Conservation (phyloP, 64 coral and sea anemone genomes). For the Porites lutea region DNA sequence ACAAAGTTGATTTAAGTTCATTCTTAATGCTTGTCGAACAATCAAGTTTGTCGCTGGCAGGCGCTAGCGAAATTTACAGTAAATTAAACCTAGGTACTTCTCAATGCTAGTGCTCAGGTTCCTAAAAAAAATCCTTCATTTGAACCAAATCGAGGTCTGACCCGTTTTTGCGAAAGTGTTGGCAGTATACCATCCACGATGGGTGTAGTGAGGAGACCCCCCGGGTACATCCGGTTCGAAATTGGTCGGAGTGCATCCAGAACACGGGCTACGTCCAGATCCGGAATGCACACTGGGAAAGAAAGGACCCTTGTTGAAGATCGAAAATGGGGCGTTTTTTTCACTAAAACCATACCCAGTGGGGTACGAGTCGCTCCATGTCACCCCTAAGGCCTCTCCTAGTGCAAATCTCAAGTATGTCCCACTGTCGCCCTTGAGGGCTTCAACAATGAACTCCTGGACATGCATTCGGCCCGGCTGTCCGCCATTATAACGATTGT, state of each 20-base stretch:
- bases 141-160: slow-evolving; percentile 94
- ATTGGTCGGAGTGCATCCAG: slow-evolving; percentile 14
- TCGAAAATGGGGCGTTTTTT: slow-evolving; percentile 12
- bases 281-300: slow-evolving; percentile 83
- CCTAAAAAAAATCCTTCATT: slow-evolving; percentile 23
- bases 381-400: slow-evolving; percentile 67
- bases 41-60: too few relatives aligned
- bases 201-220: slow-evolving; percentile 57
- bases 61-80: too few relatives aligned
- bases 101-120: too few relatives aligned
- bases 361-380: slow-evolving; percentile 75
- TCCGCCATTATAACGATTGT: slow-evolving; percentile 73
- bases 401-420: slow-evolving; percentile 52
- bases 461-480: slow-evolving; percentile 81
- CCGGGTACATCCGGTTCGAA: slow-evolving; percentile 64
- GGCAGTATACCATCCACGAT: slow-evolving; percentile 74
- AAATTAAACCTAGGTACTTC: too few relatives aligned
- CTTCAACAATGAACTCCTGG: slow-evolving; percentile 74
- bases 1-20: too few relatives aligned
- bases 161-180: slow-evolving; percentile 43
- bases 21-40: too few relatives aligned
- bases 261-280: slow-evolving; percentile 24
- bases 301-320: slow-evolving; percentile 66
- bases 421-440: slow-evolving; percentile 84
- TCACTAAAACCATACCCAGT: slow-evolving; percentile 81